Evolutionary conservation across 92 coral and sea anemone genomes (phyloP), one percentile per base, ranked within the genome.

Genomic region (Pocillopora meandrina): DNA sequence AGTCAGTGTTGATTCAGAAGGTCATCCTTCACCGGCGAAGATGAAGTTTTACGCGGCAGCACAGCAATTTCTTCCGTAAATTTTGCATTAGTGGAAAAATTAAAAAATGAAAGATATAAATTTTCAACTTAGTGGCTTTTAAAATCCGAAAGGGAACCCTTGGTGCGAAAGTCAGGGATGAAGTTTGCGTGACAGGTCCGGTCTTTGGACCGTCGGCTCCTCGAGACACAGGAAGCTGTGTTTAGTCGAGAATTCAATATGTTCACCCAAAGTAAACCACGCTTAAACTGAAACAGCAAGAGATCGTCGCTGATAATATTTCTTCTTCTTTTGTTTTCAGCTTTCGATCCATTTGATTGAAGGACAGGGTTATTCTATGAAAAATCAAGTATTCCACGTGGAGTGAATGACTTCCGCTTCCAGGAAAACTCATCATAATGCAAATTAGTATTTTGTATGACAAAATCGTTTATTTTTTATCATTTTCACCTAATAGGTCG

Each of bases 281-380:
- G 66, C 9, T 71, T 33, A 2, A 13, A 59, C 77, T 71, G 66
- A 81, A 71, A 69, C 60, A 20, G 26, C 10, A 10, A 2, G 15
- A 34, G 18, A 13, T 34, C 2, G 9, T 18, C 19, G 77, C 70
- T 59, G 77, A 33, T n/a, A 57, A 36, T 5, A 12, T 19, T 81
- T 59, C 7, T 16, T 71, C 60, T 71, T 56, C 61, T 52, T 20
- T 59, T 42, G 17, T 23, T 14, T 59, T 71, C 76, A 33, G 56
- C 85, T 81, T 81, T 81, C 85, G 77, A 81, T 58, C 85, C 85
- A 71, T 60, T 58, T 60, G 23, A 49, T 49, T 14, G 17, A 58
- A 33, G 19, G 10, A 2, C n/a, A 70, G 74, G 18, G 18, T 15
- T 16, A 35, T 34, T 17, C 20, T 18, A 55, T 2, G 14, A 31